Evolutionary conservation across 2,888 invertebrate species (phyloP), one percentile per base, ranked within the genome.

Genomic region (Myathropa florea): DNA sequence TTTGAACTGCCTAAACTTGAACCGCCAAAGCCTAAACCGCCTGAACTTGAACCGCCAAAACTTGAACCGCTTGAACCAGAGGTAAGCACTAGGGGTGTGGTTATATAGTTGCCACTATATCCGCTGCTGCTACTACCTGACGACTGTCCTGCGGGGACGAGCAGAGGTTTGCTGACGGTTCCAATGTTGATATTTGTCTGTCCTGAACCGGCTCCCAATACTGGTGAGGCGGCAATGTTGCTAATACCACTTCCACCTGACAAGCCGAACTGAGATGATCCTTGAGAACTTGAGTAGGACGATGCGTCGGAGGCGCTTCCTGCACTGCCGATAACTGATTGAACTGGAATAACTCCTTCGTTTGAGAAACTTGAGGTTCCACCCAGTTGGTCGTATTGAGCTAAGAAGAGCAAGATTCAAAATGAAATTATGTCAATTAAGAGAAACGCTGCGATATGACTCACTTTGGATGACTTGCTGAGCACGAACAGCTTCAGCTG

Each of bases 401-500:
- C 91, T 91, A 14, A 39, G 39, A 21, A 61, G 23, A 10, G 24
- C 33, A 46, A 61, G n/a, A 28, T 10, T 21, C 1, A 63, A 18
- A 7, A 18, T 7, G 18, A 18, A n/a, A 18, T 18, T 18, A 46
- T 46, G 18, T 18, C 18, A n/a, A 0, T 18, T 46, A 18, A 46
- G 18, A 46, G 18, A n/a, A 4, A 4, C 1, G n/a, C n/a, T 6
- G 18, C 46, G 6, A 7, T 46, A 4, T 21, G 9, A 7, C 87
- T 78, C 73, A 91, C 91, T 89, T 89, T 92, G 92, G 81, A 92
- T 92, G 46, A 90, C 89, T 67, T 91, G 91, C 81, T 92, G 92
- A 24, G 92, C 92, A 87, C 91, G 91, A 4, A 89, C 82, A 9
- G 92, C 92, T 89, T 92, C 92, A 78, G 90, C 90, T 30, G 92